A percentile compares a stretch with the other conserved stretches of the same genome.
These are phyloP conservation scores for Malacoraja senta DNA, from an alignment of 2,797 vertebrate species.

Conservation along the genomic window DNA sequence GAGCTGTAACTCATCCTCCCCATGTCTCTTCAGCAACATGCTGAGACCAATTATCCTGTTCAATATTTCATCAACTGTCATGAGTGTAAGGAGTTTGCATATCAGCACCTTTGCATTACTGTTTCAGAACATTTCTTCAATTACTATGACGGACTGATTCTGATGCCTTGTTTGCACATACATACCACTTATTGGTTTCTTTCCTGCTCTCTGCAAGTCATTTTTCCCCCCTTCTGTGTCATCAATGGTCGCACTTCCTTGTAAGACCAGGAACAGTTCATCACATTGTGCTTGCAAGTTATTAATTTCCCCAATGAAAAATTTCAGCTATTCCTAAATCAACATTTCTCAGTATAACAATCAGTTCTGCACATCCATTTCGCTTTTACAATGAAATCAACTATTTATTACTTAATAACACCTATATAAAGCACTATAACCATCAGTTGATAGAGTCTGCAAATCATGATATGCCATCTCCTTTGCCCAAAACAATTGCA, in stretches of 20 bases:
- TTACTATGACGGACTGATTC: background rate
- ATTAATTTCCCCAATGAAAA: background rate
- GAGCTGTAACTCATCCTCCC: background rate
- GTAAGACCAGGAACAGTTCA: background rate
- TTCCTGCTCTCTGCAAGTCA: background rate
- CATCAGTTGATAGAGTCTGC: background rate
- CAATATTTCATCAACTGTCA: slow-evolving; percentile 17
- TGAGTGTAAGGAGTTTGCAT: background rate
- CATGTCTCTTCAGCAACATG: background rate
- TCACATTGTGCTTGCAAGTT: background rate
- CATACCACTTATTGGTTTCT: background rate
- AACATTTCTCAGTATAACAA: background rate
- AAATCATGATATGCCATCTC: too few species aligned
- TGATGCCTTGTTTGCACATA: background rate
- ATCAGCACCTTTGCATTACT: slow-evolving; percentile 25
- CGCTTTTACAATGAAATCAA: background rate
- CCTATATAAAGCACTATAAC: background rate
- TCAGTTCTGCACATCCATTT: background rate
- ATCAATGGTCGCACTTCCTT: background rate
- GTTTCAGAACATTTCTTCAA: slow-evolving; percentile 17
- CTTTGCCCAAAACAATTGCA: background rate
- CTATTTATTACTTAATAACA: background rate
- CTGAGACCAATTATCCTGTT: slow-evolving; percentile 36
- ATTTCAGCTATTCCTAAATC: background rate
- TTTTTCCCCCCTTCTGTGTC: background rate